Evolutionary conservation across 64 coral and sea anemone genomes (phyloP).

Genomic region (Anthopleura sola): DNA sequence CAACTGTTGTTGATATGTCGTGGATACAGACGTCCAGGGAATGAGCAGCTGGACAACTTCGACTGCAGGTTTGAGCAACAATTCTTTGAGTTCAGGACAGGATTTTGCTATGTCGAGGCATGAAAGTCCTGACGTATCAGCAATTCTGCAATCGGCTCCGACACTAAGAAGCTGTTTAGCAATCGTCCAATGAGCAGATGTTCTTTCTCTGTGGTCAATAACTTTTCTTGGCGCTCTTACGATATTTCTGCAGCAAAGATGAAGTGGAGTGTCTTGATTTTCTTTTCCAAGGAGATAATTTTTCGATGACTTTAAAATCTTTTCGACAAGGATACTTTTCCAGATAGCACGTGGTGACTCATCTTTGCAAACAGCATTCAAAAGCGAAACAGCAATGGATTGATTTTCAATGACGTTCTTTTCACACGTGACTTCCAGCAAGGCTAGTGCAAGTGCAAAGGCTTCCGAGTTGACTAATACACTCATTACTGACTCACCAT

Average conservation of each 20-base stretch:
- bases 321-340: too few relatives aligned
- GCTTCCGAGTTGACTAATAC: neutral
- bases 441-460: neutral
- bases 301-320: too few relatives aligned
- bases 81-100: neutral
- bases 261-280: too few relatives aligned
- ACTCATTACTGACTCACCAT: too few relatives aligned
- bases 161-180: neutral
- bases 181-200: neutral
- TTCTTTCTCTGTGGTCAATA: neutral
- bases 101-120: too few relatives aligned
- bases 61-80: conserved; percentile 26
- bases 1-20: conserved; percentile 18
- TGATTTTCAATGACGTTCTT: neutral
- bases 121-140: too few relatives aligned
- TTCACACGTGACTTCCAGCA: neutral
- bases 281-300: too few relatives aligned
- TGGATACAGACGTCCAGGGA: conserved; percentile 45
- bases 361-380: too few relatives aligned
- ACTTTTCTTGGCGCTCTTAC: neutral
- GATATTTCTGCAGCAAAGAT: neutral
- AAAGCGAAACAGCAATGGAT: neutral
- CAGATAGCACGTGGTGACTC: too few relatives aligned
- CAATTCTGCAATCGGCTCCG: conserved; percentile 33
- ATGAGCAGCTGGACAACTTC: conserved; percentile 7